Percentiles rank a stretch among this genome's conserved stretches.
phyloP scores from a whole-genome alignment of 2,113 vertebrate species.

The Podocnemis expansa region DNA sequence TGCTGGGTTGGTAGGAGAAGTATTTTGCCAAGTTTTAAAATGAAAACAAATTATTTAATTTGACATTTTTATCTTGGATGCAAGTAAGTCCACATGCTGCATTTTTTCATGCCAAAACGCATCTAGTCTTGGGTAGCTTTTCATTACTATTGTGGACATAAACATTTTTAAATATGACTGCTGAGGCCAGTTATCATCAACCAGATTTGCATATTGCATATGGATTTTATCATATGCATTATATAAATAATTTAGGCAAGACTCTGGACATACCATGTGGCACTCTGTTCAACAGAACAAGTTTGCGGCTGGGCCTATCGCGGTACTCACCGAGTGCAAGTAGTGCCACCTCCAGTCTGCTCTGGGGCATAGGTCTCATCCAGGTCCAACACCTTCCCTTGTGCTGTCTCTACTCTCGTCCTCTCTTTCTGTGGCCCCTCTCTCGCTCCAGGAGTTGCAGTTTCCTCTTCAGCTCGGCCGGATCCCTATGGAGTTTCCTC shows the following conservation, averaged over 20 bases:
- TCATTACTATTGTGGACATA: neutral
- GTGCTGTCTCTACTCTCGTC: too few species aligned
- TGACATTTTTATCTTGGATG: slow-evolving; percentile 38
- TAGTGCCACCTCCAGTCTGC: neutral
- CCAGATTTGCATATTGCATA: neutral
- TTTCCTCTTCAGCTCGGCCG: neutral
- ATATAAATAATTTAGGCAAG: neutral
- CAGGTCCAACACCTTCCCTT: neutral
- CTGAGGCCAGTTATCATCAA: neutral
- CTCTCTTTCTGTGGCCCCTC: too few species aligned
- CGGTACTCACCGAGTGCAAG: neutral
- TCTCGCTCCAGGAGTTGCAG: neutral
- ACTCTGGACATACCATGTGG: neutral
- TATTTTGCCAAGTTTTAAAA: slow-evolving; percentile 10
- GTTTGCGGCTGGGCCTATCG: neutral
- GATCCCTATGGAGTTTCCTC: neutral
- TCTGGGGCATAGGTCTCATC: neutral
- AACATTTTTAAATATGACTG: neutral
- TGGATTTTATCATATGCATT: too few species aligned
- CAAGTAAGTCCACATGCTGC: slow-evolving; percentile 3
- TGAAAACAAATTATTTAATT: slow-evolving; percentile 8
- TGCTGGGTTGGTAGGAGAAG: slow-evolving; percentile 23
- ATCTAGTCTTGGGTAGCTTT: neutral
- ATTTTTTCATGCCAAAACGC: neutral
- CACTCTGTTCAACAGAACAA: neutral